Conservation (phyloP, 1,140 invertebrate genomes). For the Aculops lycopersici region DNA sequence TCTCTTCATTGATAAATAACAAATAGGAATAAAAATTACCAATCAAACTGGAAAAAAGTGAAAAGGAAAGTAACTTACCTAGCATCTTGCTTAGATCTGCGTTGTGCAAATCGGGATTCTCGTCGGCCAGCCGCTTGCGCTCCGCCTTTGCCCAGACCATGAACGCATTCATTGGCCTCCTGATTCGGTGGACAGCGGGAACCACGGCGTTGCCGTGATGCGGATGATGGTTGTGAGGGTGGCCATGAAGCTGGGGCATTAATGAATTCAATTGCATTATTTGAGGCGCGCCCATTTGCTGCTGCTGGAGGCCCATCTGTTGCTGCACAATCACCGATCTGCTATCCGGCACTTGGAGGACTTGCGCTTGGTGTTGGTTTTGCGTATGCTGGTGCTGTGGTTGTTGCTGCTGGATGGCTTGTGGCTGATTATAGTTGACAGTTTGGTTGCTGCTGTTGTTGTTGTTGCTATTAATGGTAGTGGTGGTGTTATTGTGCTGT, state of each 20-base stretch:
- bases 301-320: background rate
- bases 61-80: constrained; percentile 11
- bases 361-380: background rate
- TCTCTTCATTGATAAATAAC: too few species aligned
- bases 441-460: background rate
- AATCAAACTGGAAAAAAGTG: too few species aligned
- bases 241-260: background rate
- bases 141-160: constrained; percentile 16
- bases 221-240: background rate
- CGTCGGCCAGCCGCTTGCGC: constrained; percentile 14
- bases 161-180: constrained; percentile 15
- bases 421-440: too few species aligned
- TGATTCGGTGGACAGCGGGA: constrained; percentile 9
- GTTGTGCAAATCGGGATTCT: constrained; percentile 16
- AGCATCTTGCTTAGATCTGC: constrained; percentile 16
- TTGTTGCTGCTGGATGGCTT: too few species aligned
- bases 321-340: background rate
- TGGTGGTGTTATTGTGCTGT: background rate
- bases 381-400: background rate
- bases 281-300: too few species aligned
- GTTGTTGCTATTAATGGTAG: background rate
- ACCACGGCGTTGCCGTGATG: background rate
- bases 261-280: background rate
- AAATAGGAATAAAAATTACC: too few species aligned
- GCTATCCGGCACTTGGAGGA: background rate